Conservation (phyloP, 2,113 vertebrate species). For the Azemiops feae region DNA sequence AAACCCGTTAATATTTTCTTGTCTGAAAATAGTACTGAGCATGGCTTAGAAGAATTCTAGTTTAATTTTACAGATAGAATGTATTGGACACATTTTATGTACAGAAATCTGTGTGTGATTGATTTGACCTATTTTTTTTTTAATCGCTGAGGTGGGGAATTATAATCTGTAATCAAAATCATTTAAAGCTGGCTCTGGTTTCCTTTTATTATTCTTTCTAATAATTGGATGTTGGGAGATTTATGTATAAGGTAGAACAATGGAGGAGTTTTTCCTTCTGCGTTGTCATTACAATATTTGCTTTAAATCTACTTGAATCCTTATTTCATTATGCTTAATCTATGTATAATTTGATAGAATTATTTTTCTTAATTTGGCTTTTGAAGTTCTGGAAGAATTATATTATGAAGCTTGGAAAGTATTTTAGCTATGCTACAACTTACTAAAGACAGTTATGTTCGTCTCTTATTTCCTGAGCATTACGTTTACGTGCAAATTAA, state of each 20-base stretch:
- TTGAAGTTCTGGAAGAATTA: slow-evolving; percentile 1
- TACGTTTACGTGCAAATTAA: slow-evolving; percentile 29
- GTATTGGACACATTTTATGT: neutral
- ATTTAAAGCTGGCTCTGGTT: neutral
- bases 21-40: neutral
- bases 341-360: neutral
- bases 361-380: slow-evolving; percentile 4
- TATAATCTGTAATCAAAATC: neutral
- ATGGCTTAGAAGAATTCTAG: neutral
- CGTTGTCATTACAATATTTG: neutral
- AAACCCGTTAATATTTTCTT: neutral
- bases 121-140: neutral
- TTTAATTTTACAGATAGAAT: neutral
- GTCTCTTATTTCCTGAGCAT: slow-evolving; percentile 28
- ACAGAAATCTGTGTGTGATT: neutral
- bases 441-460: slow-evolving; percentile 27
- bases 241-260: neutral
- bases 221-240: neutral
- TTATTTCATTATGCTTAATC: neutral
- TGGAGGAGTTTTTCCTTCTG: neutral
- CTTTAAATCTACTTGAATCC: slow-evolving; percentile 3
- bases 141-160: neutral
- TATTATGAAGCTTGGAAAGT: neutral
- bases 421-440: neutral
- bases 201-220: neutral